Base-by-base conservation (phyloP, 2,113 vertebrate genomes). In the Notechis scutatus region DNA sequence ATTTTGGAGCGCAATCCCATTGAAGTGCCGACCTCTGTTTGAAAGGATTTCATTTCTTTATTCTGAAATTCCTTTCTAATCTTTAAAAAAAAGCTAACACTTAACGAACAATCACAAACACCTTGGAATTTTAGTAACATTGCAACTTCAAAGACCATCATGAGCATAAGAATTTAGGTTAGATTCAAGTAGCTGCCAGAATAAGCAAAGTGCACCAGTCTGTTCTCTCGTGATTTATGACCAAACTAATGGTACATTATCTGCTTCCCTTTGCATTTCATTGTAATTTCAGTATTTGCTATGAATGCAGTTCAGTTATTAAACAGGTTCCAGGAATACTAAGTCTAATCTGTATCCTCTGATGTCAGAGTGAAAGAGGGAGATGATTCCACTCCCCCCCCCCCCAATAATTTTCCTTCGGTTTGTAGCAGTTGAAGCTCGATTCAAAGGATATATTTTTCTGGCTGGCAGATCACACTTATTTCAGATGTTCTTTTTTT, bases 351-450 rank as follows among this genome's bases (percentile, higher is more conserved):
- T 47, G 3, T 5, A 87, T 69, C 34, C n/a, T 21, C 29, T 54
- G 64, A 5, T 81, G 3, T 52, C n/a, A 86, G 47, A 7, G 6
- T 34, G 74, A 14, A 55, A 23, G 5, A 12, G 52, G 91, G 92
- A 94, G 85, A 5, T 18, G 0, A 50, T 92, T 90, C 57, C 74
- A 8, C 3, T 9, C 34, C 50, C 1, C 14, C 18, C 0, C 15
- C 18, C 0, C 4, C 15, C 12, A 21, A 34, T 59, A 57, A 89
- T 89, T 34, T 39, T 50, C 12, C 42, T 85, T 45, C 0, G 0
- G 69, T 45, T 94, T 92, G 93, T 45, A 87, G 59, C 59, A 94
- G 94, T 92, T 88, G 94, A 94, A 57, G 39, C 11, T n/a, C 7
- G 7, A 26, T 34, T 91, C n/a, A 56, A 20, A 57, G 52, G 14